Base-by-base conservation (phyloP, 2,113 vertebrate species). In the Zootoca vivipara region DNA sequence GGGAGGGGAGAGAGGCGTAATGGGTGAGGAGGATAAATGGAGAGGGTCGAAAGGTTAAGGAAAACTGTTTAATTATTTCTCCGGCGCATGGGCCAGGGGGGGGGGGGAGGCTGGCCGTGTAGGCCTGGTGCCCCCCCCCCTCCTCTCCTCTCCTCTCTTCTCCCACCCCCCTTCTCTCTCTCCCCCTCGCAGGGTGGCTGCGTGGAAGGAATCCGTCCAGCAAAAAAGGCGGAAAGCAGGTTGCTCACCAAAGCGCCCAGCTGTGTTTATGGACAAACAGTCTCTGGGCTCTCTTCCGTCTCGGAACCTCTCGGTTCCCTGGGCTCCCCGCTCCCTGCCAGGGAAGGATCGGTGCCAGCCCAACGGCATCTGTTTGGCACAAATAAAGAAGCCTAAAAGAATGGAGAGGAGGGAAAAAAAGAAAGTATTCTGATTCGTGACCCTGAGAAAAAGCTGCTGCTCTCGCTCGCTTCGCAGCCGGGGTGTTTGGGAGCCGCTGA, bases 31-130 rank as follows among this genome's bases (percentile, higher is more conserved):
- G 96, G 96, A 96, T 96, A 97, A 97, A 96, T 96, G 95, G 95
- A 92, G 91, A 93, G 15, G 96, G 96, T 97, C 96, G 96, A 93
- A 94, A 97, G 96, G 96, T 97, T 97, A 97, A 96, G 95, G 95
- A 97, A 97, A 97, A 97, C 97, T 96, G 96, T 97, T 97, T 98
- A 97, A 97, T 97, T 97, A 96, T 97, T 97, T 97, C 96, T 97
- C 92, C 94, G 93, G 93, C 96, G 95, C 89, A 85, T 95, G 94
- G 94, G 95, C 96, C 95, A 94, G 91, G 38, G 96, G 3, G 35
- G 15, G 2, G 91, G 38, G 96, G 3, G 35, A 24, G 2, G 74
- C 64, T 75, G 94, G 93, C 87, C 78, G 42, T 87, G 88, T 86
- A 85, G 88, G 89, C 93, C 94, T 96, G 95, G 93, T 91, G 95